Base-by-base conservation (phyloP, 2,797 vertebrate species). In the Buphagus erythrorhynchus region DNA sequence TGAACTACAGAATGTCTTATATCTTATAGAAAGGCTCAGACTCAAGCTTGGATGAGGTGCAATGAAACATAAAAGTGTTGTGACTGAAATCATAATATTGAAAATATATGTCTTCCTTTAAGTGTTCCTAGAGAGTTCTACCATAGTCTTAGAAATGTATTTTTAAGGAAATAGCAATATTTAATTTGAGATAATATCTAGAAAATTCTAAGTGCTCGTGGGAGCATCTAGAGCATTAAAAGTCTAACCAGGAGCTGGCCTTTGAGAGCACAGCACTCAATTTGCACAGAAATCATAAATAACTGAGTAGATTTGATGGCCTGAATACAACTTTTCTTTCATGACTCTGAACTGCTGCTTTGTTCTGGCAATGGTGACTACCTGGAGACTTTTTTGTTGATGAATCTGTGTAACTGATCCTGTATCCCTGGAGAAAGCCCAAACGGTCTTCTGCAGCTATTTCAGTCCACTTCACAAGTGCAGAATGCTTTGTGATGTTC, bases 371-470 rank as follows among this genome's bases (percentile, higher is more conserved):
- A 13, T 0, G 4, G 38, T 59, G 45, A 74, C 93, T 96, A 97
- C 96, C n/a, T 12, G 17, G 40, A 68, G 90, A 92, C 29, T 25
- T 75, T 12, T 76, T 92, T 38, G 38, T 72, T 1, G 13, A 26
- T 48, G 88, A 88, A 71, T 98, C 97, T 2, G 15, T 83, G 76
- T 96, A 98, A 95, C 93, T 62, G 88, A 99, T 95, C 24, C 79
- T 92, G 88, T 99, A 99, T 55, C 98, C 98, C 76, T 88, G 95
- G 17, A 99, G 98, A 87, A 99, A 98, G 3, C 99, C 99, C 89
- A 96, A 59, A 62, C 96, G 2, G 28, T 99, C 98, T 35, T 98
- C 97, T 19, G 98, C 97, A 29, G 97, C 87, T 94, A 99, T 97
- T n/a, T 97, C 11, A 0, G 68, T 94, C 99, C 99, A 99, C 81